A percentile compares a stretch with the other conserved stretches of the same genome.
Evolutionary conservation across 2,113 vertebrate genomes (phyloP).

Genomic region (Psettodes erumei): DNA sequence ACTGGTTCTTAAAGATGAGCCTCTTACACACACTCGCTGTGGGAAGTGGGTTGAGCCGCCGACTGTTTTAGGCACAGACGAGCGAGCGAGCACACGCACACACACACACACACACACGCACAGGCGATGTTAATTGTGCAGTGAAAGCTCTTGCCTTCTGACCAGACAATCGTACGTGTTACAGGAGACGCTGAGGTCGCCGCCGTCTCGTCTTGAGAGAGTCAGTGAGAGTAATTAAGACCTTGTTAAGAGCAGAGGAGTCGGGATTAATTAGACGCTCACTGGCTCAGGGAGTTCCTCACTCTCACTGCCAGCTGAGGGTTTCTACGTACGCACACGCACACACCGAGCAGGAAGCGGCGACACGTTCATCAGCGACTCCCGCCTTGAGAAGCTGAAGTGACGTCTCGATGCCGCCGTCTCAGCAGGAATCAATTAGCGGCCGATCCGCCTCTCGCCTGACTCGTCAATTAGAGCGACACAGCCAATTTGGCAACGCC

Average conservation of each 20-base stretch:
- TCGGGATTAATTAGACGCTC: constrained; percentile 72
- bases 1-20: constrained; percentile 80
- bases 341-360: background rate
- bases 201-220: constrained; percentile 72
- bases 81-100: constrained; percentile 45
- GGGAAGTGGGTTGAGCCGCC: constrained; percentile 82
- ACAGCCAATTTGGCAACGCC: constrained; percentile 50
- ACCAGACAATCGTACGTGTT: constrained; percentile 65
- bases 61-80: constrained; percentile 65
- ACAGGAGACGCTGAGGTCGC: constrained; percentile 49
- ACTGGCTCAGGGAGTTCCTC: constrained; percentile 59
- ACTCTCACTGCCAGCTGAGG: constrained; percentile 51
- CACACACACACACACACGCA: constrained; percentile 19
- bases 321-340: constrained; percentile 6
- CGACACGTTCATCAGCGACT: constrained; percentile 48
- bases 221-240: constrained; percentile 75
- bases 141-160: constrained; percentile 75
- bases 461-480: constrained; percentile 64
- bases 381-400: constrained; percentile 51
- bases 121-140: constrained; percentile 60
- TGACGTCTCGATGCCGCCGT: constrained; percentile 27
- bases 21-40: constrained; percentile 69
- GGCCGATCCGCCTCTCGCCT: constrained; percentile 30
- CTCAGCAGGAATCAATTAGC: constrained; percentile 75
- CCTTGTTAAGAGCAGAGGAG: constrained; percentile 73